phyloP scores from a whole-genome alignment of 2,797 vertebrate genomes.

The Anguilla anguilla region DNA sequence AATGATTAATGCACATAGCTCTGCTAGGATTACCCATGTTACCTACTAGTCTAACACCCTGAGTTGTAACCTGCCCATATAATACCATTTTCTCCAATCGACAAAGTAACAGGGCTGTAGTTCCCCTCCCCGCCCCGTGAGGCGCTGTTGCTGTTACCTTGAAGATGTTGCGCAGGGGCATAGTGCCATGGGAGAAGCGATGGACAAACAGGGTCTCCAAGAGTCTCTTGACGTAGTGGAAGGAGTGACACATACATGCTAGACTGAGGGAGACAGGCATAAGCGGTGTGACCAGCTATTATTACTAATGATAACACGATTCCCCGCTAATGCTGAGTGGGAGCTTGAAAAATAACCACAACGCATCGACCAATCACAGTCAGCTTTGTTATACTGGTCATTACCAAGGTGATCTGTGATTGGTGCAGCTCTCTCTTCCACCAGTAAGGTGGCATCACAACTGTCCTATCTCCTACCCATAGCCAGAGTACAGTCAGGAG shows the following conservation, averaged over 20 bases:
- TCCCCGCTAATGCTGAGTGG: neutral
- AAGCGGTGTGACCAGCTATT: neutral
- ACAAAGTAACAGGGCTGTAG: neutral
- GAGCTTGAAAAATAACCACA: neutral
- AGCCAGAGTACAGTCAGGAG: neutral
- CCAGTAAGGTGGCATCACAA: too few relatives aligned
- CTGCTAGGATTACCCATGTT: too few relatives aligned
- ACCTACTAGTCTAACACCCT: too few relatives aligned
- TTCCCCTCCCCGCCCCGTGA: neutral
- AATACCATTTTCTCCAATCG: too few relatives aligned
- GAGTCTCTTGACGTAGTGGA: conserved; percentile 92
- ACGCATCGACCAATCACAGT: neutral
- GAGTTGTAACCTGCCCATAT: too few relatives aligned
- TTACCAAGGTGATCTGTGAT: neutral
- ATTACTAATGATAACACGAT: neutral
- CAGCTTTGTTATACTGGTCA: neutral
- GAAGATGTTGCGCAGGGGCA: conserved; percentile 92
- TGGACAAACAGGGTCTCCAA: conserved; percentile 93
- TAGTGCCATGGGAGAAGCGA: conserved; percentile 92
- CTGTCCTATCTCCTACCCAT: too few relatives aligned
- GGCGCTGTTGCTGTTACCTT: conserved; percentile 72
- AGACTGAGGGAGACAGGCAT: conserved; percentile 69
- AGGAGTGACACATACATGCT: conserved; percentile 91
- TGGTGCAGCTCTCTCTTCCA: too few relatives aligned
- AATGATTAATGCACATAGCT: too few relatives aligned